phyloP scores from a whole-genome alignment of 2,888 invertebrate species.

The Agonopterix arenella region DNA sequence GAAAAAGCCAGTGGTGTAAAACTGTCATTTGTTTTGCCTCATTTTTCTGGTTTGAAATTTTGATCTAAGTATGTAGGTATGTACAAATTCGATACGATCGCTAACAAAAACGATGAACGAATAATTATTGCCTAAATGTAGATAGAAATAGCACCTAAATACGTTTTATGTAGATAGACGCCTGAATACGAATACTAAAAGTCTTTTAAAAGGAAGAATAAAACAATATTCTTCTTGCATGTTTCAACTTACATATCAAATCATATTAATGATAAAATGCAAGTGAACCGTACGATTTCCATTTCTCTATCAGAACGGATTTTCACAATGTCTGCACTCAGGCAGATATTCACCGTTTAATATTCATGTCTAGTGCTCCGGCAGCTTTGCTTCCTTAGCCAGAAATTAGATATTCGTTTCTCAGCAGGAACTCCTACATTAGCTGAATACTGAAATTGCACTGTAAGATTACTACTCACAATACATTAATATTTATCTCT shows the following conservation, averaged over 20 bases:
- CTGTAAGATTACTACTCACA: neutral
- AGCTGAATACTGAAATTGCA: conserved; percentile 12
- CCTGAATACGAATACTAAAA: no score
- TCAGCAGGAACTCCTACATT: conserved; percentile 37
- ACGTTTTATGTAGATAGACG: neutral
- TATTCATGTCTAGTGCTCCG: conserved; percentile 51
- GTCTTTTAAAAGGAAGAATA: no score
- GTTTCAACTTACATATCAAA: conserved; percentile 29
- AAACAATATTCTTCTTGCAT: neutral
- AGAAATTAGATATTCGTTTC: conserved; percentile 55
- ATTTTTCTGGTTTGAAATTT: no score
- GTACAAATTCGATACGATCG: no score
- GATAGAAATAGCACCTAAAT: no score
- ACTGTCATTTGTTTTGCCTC: no score
- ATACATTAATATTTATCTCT: no score
- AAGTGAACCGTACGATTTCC: conserved; percentile 56
- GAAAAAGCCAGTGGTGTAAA: no score
- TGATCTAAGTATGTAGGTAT: no score
- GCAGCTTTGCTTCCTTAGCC: conserved; percentile 49
- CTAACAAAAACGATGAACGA: conserved; percentile 4
- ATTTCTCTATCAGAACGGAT: conserved; percentile 53
- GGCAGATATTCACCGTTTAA: conserved; percentile 57
- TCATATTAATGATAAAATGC: conserved; percentile 60
- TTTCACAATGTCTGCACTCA: conserved; percentile 56
- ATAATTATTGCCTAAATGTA: conserved; percentile 1